Evolutionary conservation across 2,113 vertebrate genomes (phyloP).

Genomic region (Lamprologus lemairii): DNA sequence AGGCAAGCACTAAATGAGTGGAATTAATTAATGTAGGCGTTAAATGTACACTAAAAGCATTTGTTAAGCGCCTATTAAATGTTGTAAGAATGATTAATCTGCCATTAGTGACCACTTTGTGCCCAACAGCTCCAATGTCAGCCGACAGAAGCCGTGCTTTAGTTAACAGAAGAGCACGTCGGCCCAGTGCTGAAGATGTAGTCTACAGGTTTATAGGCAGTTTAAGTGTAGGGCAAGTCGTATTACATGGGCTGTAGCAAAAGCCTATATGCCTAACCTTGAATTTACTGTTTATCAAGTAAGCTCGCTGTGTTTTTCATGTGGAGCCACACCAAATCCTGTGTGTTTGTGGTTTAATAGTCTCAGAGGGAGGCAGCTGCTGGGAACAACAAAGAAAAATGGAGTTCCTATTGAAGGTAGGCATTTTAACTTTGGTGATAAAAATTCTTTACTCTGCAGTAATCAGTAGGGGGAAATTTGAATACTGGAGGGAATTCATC

Average conservation of each 20-base stretch:
- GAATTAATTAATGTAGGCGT: slow-evolving; percentile 18
- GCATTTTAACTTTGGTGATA: neutral
- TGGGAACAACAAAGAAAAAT: neutral
- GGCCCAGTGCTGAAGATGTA: neutral
- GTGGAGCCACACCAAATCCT: neutral
- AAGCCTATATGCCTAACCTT: neutral
- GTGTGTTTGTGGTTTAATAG: neutral
- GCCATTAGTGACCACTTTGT: neutral
- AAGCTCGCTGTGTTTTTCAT: neutral
- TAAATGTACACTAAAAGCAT: slow-evolving; percentile 2
- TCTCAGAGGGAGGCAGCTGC: neutral
- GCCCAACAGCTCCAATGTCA: neutral
- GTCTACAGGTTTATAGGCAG: neutral
- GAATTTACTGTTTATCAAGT: neutral
- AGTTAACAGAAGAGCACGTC: neutral
- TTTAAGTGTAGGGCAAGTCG: neutral
- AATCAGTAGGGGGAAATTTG: neutral
- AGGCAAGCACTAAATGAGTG: slow-evolving; percentile 12
- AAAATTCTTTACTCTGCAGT: neutral
- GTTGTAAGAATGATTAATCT: neutral
- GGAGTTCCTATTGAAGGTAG: neutral
- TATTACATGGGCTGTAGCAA: neutral
- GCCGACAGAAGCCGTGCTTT: neutral
- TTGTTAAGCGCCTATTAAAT: neutral
- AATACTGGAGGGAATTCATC: neutral